Base-by-base conservation (phyloP, 2,113 vertebrate genomes). In the Illadopsis cleaveri region DNA sequence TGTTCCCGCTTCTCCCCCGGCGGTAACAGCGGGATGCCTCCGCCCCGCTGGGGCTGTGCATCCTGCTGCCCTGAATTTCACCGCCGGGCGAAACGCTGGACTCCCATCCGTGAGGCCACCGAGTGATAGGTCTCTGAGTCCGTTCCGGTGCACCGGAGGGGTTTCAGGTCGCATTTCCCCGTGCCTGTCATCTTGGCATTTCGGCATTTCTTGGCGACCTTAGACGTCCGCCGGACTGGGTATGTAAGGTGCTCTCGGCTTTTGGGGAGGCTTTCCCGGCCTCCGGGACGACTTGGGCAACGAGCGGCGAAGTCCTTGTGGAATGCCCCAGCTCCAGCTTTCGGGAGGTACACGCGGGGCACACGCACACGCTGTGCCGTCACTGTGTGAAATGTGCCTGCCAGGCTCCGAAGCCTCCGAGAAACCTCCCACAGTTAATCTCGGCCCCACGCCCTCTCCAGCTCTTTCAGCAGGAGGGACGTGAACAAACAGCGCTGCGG, bases 161-260 rank as follows among this genome's bases (percentile, higher is more conserved):
- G 25, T 22, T 86, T 64, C 27, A 18, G 9, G 12, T 47, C 0
- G 13, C 64, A 1, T 70, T 48, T 78, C 14, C 45, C 50, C 4
- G 18, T 30, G 35, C 11, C 40, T 6, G 1, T 50, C 35, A 54
- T 31, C 16, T 56, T 12, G 30, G n/a, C 15, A 14, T 64, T 82
- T 75, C 66, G n/a, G n/a, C 76, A 44, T 50, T 77, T 77, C 35
- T 8, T 47, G 76, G 25, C 6, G 31, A 12, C 8, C 3, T 37
- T 38, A n/a, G 35, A 42, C 7, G 1, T 8, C 33, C 2, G 3
- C 28, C 6, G 3, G 7, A 3, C 21, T 15, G 31, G 33, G 51
- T 31, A 44, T 2, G 6, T 14, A 7, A 31, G 22, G 31, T 11
- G 16, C 42, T 23, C 21, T 15, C 11, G 24, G 48, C 11, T 83